Conservation (phyloP, 35 echinoderm and acorn worm genomes). For the Hemicentrotus pulcherrimus region DNA sequence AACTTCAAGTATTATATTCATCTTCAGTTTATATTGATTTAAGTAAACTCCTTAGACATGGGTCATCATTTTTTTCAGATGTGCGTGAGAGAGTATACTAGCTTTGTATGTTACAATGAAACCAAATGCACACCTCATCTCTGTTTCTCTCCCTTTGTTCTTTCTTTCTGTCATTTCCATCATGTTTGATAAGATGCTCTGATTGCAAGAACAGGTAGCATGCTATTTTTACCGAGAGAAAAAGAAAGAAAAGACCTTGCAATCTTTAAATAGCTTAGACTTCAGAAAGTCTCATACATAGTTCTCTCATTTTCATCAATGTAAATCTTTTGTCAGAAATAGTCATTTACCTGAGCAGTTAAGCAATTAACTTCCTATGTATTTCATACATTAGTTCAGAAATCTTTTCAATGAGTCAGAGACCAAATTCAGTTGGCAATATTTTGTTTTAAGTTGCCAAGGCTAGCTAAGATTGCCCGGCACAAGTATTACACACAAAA, state of each 20-base stretch:
- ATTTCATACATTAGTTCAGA: not conserved
- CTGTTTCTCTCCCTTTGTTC: not conserved
- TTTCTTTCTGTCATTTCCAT: not conserved
- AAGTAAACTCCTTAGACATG: not conserved
- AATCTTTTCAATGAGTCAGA: not conserved
- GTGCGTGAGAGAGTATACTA: not conserved
- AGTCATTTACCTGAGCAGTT: no score
- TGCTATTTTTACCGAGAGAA: no score
- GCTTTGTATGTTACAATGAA: no score
- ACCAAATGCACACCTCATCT: not conserved
- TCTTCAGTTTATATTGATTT: not conserved
- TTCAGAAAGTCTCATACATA: no score
- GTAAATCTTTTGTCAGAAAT: no score
- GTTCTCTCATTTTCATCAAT: no score
- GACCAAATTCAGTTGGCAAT: not conserved
- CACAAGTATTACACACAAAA: no score
- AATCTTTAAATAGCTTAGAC: no score
- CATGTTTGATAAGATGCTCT: not conserved
- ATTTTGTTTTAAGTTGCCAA: not conserved
- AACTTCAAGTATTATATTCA: not conserved
- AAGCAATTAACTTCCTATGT: no score
- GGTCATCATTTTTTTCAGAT: not conserved
- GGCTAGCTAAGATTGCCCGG: not conserved
- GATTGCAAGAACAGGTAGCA: not conserved
- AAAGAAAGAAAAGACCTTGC: no score